Percentiles rank a stretch among this genome's conserved stretches.
Evolutionary conservation across 2,888 invertebrate species (phyloP).

Genomic region (Callyntrura guangdongensis): DNA sequence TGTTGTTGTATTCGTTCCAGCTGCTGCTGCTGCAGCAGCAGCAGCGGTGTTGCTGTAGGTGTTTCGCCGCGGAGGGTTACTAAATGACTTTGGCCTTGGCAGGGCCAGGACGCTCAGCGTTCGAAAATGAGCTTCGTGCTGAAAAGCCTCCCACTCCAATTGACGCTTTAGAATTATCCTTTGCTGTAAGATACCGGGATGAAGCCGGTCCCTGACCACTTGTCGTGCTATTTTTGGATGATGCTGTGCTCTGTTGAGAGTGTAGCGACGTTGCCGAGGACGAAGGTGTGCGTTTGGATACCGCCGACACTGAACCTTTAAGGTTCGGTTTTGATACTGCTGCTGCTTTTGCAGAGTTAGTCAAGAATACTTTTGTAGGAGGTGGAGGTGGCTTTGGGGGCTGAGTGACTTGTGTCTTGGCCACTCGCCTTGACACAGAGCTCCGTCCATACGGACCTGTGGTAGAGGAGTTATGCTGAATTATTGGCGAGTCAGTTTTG

Average conservation of each 20-base stretch:
- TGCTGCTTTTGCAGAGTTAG: constrained; percentile 84
- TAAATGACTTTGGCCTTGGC: constrained; percentile 65
- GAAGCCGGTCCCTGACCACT: constrained; percentile 9
- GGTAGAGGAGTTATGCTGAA: constrained; percentile 57
- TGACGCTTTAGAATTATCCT: constrained; percentile 39
- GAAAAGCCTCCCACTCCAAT: constrained; percentile 71
- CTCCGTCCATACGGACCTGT: constrained; percentile 49
- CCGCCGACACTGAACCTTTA: constrained; percentile 41
- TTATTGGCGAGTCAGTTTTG: constrained; percentile 78
- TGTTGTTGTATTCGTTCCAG: not conserved
- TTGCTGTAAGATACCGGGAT: constrained; percentile 58
- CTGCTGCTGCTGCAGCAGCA: not conserved
- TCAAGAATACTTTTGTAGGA: constrained; percentile 80
- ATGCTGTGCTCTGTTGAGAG: constrained; percentile 68
- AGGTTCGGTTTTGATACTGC: constrained; percentile 83
- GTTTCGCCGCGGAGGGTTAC: constrained; percentile 66
- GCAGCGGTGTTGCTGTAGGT: constrained; percentile 59
- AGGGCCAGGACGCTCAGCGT: constrained; percentile 73
- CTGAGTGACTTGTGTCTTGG: constrained; percentile 21
- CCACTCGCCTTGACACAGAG: constrained; percentile 34
- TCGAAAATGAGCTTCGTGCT: constrained; percentile 78
- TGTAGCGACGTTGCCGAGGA: constrained; percentile 68
- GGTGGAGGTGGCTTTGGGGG: constrained; percentile 56
- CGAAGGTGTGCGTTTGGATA: constrained; percentile 68
- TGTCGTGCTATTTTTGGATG: constrained; percentile 51